Evolutionary conservation across 2,797 vertebrate genomes (phyloP).

Genomic region (Sebastes cheni): DNA sequence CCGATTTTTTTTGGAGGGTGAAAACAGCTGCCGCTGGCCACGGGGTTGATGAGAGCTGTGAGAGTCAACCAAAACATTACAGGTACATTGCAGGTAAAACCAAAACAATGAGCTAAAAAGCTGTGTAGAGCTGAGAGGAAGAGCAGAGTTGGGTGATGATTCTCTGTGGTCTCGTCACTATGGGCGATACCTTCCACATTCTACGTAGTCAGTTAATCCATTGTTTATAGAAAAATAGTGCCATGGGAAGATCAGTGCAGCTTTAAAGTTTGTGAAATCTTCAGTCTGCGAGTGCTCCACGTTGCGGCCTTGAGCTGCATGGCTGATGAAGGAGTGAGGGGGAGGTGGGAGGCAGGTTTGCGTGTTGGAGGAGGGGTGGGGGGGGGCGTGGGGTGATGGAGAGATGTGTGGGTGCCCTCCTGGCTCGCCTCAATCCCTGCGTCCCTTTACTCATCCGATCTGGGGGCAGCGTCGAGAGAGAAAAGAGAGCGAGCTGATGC

Average conservation of each 20-base stretch:
- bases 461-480: slow-evolving; percentile 62
- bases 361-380: background rate
- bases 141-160: background rate
- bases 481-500: slow-evolving; percentile 44
- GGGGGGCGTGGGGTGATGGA: background rate
- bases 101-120: background rate
- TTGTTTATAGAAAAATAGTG: background rate
- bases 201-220: accelerated
- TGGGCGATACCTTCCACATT: background rate
- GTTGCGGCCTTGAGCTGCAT: background rate
- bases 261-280: background rate
- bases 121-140: background rate
- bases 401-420: slow-evolving; percentile 74
- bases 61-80: background rate
- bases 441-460: slow-evolving; percentile 72
- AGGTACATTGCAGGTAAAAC: background rate
- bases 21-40: background rate
- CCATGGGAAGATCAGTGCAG: background rate
- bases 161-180: background rate
- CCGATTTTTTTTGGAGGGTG: no score
- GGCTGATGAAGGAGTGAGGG: background rate
- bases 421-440: slow-evolving; percentile 57
- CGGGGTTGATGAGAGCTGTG: background rate
- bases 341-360: slow-evolving; percentile 60
- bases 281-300: background rate